Evolutionary conservation across 2,888 invertebrate genomes (phyloP).

Genomic region (Acanthoscelides obtectus): DNA sequence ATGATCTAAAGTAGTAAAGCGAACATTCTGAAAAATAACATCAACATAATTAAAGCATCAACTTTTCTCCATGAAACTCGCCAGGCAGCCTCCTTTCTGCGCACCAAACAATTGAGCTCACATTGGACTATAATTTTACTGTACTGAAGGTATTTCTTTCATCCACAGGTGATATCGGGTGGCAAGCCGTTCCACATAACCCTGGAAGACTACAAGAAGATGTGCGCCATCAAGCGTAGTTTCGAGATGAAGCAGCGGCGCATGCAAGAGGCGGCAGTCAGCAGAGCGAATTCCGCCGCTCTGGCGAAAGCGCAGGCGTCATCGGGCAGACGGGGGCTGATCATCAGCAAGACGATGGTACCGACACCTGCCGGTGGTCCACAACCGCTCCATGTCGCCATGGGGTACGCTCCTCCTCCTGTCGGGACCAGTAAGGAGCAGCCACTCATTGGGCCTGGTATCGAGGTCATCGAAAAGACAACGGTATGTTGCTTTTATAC

Average conservation of each 20-base stretch:
- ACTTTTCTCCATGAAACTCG: too few species aligned
- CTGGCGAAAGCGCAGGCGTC: constrained; percentile 35
- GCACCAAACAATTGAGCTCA: too few species aligned
- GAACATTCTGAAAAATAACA: too few species aligned
- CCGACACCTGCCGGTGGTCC: constrained; percentile 29
- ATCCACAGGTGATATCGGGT: constrained; percentile 65
- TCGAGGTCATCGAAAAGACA: background rate
- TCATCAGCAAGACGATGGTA: constrained; percentile 34
- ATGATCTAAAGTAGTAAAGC: too few species aligned
- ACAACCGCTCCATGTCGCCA: too few species aligned
- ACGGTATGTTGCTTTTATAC: background rate
- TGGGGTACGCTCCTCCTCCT: background rate
- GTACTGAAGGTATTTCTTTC: too few species aligned
- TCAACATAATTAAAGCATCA: too few species aligned
- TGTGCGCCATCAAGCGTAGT: constrained; percentile 68
- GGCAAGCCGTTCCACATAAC: constrained; percentile 78
- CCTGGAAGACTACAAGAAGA: constrained; percentile 73
- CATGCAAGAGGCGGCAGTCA: constrained; percentile 54
- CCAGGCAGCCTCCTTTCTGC: too few species aligned
- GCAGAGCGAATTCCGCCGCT: constrained; percentile 21
- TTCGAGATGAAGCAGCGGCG: constrained; percentile 49
- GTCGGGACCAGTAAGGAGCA: background rate
- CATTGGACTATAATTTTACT: too few species aligned
- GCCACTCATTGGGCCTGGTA: background rate
- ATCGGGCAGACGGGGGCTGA: constrained; percentile 35